Evolutionary conservation across 2,888 invertebrate genomes (phyloP).

Genomic region (Drosophila barbarae): DNA sequence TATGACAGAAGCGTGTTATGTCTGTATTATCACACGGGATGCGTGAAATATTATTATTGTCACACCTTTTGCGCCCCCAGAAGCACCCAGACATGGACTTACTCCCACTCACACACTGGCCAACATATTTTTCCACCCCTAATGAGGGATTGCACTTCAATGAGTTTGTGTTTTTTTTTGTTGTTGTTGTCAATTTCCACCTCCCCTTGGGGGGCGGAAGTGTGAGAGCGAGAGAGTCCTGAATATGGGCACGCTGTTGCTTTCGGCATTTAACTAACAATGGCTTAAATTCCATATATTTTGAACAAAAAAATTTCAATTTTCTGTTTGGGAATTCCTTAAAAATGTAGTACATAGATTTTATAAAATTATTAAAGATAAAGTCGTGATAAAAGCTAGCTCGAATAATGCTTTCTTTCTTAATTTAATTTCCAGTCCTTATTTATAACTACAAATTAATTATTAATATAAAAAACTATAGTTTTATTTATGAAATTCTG

Average conservation of each 20-base stretch:
- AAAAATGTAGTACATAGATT: not conserved
- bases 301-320: not conserved
- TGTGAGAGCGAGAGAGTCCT: slow-evolving; percentile 43
- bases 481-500: not conserved
- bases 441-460: too few species aligned
- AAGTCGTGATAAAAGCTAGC: too few species aligned
- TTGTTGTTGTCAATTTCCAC: slow-evolving; percentile 25
- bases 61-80: slow-evolving; percentile 61
- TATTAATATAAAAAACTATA: not conserved
- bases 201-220: slow-evolving; percentile 33
- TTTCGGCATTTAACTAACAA: slow-evolving; percentile 33
- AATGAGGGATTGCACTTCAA: slow-evolving; percentile 70
- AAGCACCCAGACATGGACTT: slow-evolving; percentile 10
- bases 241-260: slow-evolving; percentile 72
- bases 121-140: slow-evolving; percentile 60
- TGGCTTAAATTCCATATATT: slow-evolving; percentile 4
- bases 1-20: slow-evolving; percentile 30
- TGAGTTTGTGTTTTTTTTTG: slow-evolving; percentile 45
- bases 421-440: too few species aligned
- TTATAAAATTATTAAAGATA: too few species aligned
- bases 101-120: slow-evolving; percentile 15
- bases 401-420: too few species aligned
- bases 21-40: slow-evolving; percentile 51
- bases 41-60: slow-evolving; percentile 52
- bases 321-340: not conserved